Conservation (phyloP, 2,797 vertebrate species). For the Myripristis jacobus region DNA sequence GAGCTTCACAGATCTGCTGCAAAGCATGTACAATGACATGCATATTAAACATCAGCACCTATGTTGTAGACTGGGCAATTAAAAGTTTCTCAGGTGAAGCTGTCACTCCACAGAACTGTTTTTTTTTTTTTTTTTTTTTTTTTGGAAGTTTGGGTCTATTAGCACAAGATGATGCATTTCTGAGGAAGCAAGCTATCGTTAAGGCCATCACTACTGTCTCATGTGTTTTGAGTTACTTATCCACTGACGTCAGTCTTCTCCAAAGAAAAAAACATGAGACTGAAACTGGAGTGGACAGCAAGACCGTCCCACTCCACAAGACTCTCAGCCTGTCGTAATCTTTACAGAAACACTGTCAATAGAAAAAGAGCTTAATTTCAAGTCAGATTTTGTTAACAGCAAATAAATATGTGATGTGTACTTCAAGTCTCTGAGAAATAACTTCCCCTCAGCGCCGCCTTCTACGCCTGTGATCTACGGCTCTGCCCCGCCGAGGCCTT, state of each 20-base stretch:
- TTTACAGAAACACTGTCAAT: constrained; percentile 62
- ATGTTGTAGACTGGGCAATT: constrained; percentile 39
- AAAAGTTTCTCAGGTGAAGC: constrained; percentile 44
- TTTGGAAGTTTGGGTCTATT: constrained; percentile 26
- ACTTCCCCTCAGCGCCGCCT: constrained; percentile 77
- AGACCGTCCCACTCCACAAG: constrained; percentile 40
- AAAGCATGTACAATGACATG: constrained; percentile 69
- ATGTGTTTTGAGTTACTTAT: constrained; percentile 30
- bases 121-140: too few relatives aligned
- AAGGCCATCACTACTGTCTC: constrained; percentile 71
- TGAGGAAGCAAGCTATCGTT: constrained; percentile 57
- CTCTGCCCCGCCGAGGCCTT: constrained; percentile 80
- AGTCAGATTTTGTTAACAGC: constrained; percentile 58
- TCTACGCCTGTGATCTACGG: constrained; percentile 82
- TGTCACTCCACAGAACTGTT: constrained; percentile 33
- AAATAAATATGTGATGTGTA: constrained; percentile 36
- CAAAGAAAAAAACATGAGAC: constrained; percentile 45
- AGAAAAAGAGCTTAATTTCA: constrained; percentile 59
- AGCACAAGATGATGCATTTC: constrained; percentile 39
- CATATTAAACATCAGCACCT: constrained; percentile 66
- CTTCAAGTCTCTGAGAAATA: constrained; percentile 27
- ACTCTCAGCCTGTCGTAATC: constrained; percentile 18
- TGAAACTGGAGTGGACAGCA: constrained; percentile 31
- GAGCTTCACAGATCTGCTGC: constrained; percentile 54
- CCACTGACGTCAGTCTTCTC: constrained; percentile 44